A percentile compares a stretch with the other conserved stretches of the same genome.
phyloP scores from a whole-genome alignment of 2,113 vertebrate species.

The Acanthochromis polyacanthus region DNA sequence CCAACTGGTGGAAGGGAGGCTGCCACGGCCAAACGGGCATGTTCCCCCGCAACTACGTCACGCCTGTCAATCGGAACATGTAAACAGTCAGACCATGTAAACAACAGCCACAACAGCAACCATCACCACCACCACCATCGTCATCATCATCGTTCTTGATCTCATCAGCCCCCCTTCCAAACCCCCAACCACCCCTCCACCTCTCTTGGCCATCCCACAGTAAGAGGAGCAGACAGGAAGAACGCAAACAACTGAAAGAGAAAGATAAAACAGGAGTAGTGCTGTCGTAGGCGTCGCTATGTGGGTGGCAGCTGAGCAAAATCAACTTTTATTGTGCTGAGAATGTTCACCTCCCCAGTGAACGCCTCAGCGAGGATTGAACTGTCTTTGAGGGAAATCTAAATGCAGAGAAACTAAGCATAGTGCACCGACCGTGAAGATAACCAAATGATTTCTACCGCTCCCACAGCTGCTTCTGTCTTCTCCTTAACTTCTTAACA shows the following conservation, averaged over 20 bases:
- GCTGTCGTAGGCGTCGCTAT: conserved; percentile 52
- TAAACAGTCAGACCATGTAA: conserved; percentile 80
- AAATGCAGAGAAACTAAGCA: conserved; percentile 65
- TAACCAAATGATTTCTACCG: conserved; percentile 78
- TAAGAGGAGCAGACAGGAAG: conserved; percentile 91
- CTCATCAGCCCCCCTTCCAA: conserved; percentile 65
- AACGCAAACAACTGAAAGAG: conserved; percentile 79
- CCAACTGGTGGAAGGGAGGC: conserved; percentile 99
- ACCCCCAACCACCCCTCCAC: conserved; percentile 71
- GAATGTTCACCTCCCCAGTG: conserved; percentile 68
- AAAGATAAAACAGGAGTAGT: conserved; percentile 54
- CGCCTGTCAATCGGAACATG: conserved; percentile 96
- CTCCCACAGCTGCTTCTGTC: conserved; percentile 88
- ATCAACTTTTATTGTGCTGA: conserved; percentile 70
- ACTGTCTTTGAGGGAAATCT: conserved; percentile 75
- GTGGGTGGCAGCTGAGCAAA: conserved; percentile 70
- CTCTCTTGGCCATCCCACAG: conserved; percentile 87
- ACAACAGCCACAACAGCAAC: conserved; percentile 41
- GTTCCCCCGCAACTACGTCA: conserved; percentile 99
- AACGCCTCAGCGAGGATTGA: conserved; percentile 83
- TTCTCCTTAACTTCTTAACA: conserved; percentile 72
- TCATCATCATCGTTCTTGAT: conserved; percentile 50
- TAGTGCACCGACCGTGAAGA: conserved; percentile 72
- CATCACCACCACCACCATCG: conserved; percentile 22
- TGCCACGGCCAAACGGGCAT: conserved; percentile 98